These are phyloP conservation scores for Quadriops clusia DNA, from an alignment of 2,888 invertebrate genomes.

Conservation along the genomic window DNA sequence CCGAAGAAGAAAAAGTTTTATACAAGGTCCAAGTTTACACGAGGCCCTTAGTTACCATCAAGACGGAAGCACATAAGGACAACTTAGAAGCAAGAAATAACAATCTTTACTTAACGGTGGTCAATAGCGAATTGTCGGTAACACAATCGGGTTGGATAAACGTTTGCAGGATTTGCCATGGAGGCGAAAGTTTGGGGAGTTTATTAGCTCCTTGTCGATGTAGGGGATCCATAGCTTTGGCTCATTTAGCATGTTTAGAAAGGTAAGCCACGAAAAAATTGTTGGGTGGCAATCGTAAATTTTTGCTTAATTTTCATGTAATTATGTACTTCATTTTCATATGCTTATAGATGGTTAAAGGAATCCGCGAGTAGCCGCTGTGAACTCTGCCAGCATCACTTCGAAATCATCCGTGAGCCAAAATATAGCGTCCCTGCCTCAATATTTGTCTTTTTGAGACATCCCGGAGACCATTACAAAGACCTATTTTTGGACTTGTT, in stretches of 20 bases:
- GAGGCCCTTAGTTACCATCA: conserved; percentile 27
- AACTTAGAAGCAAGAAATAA: conserved; percentile 24
- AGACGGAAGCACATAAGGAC: conserved; percentile 27
- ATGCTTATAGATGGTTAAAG: conserved; percentile 40
- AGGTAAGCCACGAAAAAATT: conserved; percentile 19
- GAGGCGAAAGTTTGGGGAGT: conserved; percentile 33
- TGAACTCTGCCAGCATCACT: conserved; percentile 46
- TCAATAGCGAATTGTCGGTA: conserved; percentile 20
- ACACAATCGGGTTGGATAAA: conserved; percentile 20
- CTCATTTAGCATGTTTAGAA: conserved; percentile 46
- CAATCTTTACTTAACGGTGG: conserved; percentile 25
- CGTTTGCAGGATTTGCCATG: conserved; percentile 36
- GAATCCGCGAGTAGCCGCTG: conserved; percentile 42
- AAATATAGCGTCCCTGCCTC: conserved; percentile 31
- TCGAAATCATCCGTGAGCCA: conserved; percentile 36
- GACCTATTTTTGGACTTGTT: conserved; percentile 39
- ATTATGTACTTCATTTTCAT: not conserved
- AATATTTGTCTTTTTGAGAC: conserved; percentile 34
- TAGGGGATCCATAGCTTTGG: conserved; percentile 42
- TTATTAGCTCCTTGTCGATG: conserved; percentile 44
- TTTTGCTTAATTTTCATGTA: not conserved
- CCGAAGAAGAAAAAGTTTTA: no score
- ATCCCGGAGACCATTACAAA: conserved; percentile 35
- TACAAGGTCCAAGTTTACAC: conserved; percentile 24
- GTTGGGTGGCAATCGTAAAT: no score